A percentile compares a stretch with the other conserved stretches of the same genome.
phyloP scores from a whole-genome alignment of 2,888 invertebrate species.

The Pelosia muscerda region DNA sequence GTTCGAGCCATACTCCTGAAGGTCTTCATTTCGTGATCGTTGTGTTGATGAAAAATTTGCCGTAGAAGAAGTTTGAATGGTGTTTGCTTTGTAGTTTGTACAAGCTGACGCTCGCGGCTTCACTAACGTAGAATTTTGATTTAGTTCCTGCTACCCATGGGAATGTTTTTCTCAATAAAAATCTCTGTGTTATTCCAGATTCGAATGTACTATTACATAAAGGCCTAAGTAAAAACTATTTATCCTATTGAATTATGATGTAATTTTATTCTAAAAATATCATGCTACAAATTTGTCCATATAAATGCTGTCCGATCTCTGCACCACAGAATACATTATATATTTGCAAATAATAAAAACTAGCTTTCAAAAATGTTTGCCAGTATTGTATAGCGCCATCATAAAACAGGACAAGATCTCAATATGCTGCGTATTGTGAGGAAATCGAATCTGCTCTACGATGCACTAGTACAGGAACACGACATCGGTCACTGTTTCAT shows the following conservation, averaged over 20 bases:
- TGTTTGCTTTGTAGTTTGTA: too few species aligned
- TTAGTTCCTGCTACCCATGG: too few species aligned
- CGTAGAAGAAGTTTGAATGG: too few species aligned
- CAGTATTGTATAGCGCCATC: slow-evolving; percentile 2
- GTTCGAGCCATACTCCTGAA: not conserved
- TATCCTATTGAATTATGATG: too few species aligned
- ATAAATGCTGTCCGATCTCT: not conserved
- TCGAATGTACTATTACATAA: too few species aligned
- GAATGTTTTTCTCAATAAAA: too few species aligned
- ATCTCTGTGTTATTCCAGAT: too few species aligned
- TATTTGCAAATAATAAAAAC: not conserved
- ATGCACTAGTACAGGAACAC: slow-evolving; percentile 7
- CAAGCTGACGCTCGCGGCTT: too few species aligned
- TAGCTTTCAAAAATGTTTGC: not conserved
- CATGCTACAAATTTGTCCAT: not conserved
- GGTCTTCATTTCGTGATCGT: not conserved
- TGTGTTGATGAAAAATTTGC: too few species aligned
- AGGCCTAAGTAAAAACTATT: too few species aligned
- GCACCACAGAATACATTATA: not conserved
- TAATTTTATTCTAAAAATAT: not conserved
- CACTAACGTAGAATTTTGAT: too few species aligned
- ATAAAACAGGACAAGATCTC: slow-evolving; percentile 18
- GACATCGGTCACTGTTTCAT: not conserved
- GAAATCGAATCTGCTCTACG: slow-evolving; percentile 36
- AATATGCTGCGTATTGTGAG: slow-evolving; percentile 23